These are phyloP conservation scores for Carposina sasakii DNA, from an alignment of 1,140 invertebrate genomes.

Conservation along the genomic window DNA sequence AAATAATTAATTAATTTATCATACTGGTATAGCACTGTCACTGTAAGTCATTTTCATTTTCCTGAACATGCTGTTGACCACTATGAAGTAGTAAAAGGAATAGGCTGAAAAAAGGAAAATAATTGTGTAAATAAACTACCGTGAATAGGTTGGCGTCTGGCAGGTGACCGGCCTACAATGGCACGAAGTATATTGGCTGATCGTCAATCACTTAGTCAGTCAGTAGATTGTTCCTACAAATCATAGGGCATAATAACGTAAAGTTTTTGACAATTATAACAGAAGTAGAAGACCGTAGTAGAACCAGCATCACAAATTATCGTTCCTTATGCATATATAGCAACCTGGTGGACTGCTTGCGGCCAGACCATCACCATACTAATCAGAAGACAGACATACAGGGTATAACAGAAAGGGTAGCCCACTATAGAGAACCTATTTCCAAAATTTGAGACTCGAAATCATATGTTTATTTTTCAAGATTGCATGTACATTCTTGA, in stretches of 20 bases:
- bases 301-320: background rate
- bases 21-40: conserved; percentile 50
- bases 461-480: too few species aligned
- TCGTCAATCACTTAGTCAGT: background rate
- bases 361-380: too few species aligned
- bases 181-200: background rate
- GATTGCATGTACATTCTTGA: too few species aligned
- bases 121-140: background rate
- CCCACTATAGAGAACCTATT: too few species aligned
- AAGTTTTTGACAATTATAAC: background rate
- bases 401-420: too few species aligned
- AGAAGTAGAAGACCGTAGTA: background rate
- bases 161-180: background rate
- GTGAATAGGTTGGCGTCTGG: background rate
- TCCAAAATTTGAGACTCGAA: too few species aligned
- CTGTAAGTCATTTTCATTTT: conserved; percentile 51
- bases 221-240: background rate
- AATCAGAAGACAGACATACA: too few species aligned
- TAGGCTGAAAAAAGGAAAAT: conserved; percentile 46
- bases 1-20: conserved; percentile 12
- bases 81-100: conserved; percentile 47
- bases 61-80: conserved; percentile 52
- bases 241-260: background rate
- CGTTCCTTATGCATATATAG: too few species aligned
- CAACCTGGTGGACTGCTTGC: too few species aligned